These are phyloP conservation scores for Asteroscopus sphinx DNA, from an alignment of 2,888 invertebrate genomes.

Conservation along the genomic window DNA sequence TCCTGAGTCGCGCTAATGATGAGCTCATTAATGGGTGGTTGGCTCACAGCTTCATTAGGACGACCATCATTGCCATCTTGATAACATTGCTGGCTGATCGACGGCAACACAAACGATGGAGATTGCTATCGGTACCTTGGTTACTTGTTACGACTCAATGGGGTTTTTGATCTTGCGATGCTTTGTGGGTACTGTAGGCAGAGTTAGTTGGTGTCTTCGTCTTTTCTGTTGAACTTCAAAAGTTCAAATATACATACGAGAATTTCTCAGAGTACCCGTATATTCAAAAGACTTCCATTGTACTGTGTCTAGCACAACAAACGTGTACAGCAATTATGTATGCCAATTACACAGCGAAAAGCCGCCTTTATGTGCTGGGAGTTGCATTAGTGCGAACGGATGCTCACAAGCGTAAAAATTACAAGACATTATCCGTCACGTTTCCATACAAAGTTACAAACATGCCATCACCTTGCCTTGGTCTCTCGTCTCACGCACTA, in stretches of 20 bases:
- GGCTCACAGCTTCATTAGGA: slow-evolving; percentile 69
- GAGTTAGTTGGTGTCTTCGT: too few species aligned
- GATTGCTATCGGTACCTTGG: slow-evolving; percentile 45
- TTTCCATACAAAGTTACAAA: slow-evolving; percentile 58
- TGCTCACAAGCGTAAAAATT: slow-evolving; percentile 53
- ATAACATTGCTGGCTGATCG: slow-evolving; percentile 57
- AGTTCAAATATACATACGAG: neutral
- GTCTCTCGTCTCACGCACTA: slow-evolving; percentile 53
- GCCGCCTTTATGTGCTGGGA: slow-evolving; percentile 39
- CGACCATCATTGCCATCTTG: slow-evolving; percentile 62
- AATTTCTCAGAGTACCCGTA: slow-evolving; percentile 19
- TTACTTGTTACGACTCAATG: slow-evolving; percentile 43
- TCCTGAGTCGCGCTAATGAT: slow-evolving; percentile 59
- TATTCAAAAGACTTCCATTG: slow-evolving; percentile 49
- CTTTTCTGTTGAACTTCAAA: neutral
- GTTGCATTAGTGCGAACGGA: slow-evolving; percentile 45
- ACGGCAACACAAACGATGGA: slow-evolving; percentile 45
- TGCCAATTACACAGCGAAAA: slow-evolving; percentile 48
- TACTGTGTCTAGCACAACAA: slow-evolving; percentile 36
- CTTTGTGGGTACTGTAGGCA: too few species aligned
- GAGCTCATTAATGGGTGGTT: slow-evolving; percentile 65
- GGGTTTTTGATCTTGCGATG: slow-evolving; percentile 10
- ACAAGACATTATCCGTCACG: slow-evolving; percentile 46
- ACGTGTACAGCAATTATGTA: slow-evolving; percentile 43
- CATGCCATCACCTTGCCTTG: slow-evolving; percentile 36